Evolutionary conservation across 2,888 invertebrate species (phyloP).

Genomic region (Nymphalis c-album): DNA sequence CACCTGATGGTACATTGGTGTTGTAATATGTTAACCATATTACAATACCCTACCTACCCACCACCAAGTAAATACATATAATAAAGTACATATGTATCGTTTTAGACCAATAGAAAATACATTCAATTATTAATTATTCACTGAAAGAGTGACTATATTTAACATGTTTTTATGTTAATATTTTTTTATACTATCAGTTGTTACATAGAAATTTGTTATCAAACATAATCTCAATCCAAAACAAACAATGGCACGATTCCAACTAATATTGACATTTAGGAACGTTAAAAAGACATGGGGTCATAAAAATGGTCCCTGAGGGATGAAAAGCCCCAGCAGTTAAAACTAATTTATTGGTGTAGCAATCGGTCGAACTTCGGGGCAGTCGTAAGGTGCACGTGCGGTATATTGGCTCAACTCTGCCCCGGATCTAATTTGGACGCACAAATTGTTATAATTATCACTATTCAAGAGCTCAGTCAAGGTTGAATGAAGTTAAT

Average conservation of each 20-base stretch:
- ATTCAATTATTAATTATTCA: too few relatives aligned
- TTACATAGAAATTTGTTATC: neutral
- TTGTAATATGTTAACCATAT: too few relatives aligned
- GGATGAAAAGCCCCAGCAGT: constrained; percentile 32
- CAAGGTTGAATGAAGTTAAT: constrained; percentile 1
- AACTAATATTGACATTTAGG: constrained; percentile 16
- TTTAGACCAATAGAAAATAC: too few relatives aligned
- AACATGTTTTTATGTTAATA: too few relatives aligned
- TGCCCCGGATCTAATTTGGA: constrained; percentile 36
- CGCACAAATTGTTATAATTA: constrained; percentile 41
- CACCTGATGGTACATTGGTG: too few relatives aligned
- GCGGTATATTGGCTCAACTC: constrained; percentile 33
- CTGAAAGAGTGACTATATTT: too few relatives aligned
- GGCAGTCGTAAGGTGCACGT: constrained; percentile 42
- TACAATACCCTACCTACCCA: too few relatives aligned
- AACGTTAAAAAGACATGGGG: constrained; percentile 29
- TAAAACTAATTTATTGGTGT: constrained; percentile 42
- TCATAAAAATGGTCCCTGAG: constrained; percentile 34
- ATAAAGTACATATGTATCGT: too few relatives aligned
- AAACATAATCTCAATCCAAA: neutral
- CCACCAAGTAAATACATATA: too few relatives aligned
- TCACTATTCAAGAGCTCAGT: constrained; percentile 15
- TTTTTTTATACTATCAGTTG: too few relatives aligned
- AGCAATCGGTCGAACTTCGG: constrained; percentile 36
- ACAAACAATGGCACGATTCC: constrained; percentile 4